Evolutionary conservation across 2,113 vertebrate species (phyloP), one percentile per base, ranked within the genome.

Genomic region (Lepus americanus): DNA sequence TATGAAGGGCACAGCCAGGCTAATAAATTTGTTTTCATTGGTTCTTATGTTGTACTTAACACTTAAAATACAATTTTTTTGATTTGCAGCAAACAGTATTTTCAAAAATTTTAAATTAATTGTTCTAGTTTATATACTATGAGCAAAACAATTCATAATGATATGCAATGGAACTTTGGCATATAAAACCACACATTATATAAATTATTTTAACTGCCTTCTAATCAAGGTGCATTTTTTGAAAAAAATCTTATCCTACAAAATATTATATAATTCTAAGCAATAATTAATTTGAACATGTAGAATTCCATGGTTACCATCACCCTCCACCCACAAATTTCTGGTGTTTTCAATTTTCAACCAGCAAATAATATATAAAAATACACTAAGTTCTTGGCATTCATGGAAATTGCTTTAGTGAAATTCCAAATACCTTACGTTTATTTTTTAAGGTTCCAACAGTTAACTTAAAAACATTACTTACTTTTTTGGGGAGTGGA

Each of bases 101-200:
- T 94, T 66, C 33, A 85, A 27, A 73, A 27, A 33, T 5, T 86
- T 73, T 92, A 31, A 91, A 53, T 92, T 88, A 80, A 74, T n/a
- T 74, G 67, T 89, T 49, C 10, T 82, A 51, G 69, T 72, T 92
- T 59, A 29, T 61, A 84, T 23, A 70, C 76, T n/a, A 66, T 49
- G 33, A 81, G 70, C 31, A 51, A 83, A 90, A 85, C 19, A 55
- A 79, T 55, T 12, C 2, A 93, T 70, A 81, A 64, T 67, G 36
- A 72, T 72, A 95, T 59, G 12, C 22, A 87, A 9, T 74, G 64
- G 83, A 83, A 90, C 53, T 76, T 31, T 78, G 29, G 27, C 27
- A 63, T 51, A 67, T 73, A 87, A 89, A 72, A 87, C 1, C 14
- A 84, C 13, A 70, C 1, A 44, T 77, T 86, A 53, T 33, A 3